These are phyloP conservation scores for Peromyscus leucopus DNA, from an alignment of 2,113 vertebrate species.

Conservation along the genomic window DNA sequence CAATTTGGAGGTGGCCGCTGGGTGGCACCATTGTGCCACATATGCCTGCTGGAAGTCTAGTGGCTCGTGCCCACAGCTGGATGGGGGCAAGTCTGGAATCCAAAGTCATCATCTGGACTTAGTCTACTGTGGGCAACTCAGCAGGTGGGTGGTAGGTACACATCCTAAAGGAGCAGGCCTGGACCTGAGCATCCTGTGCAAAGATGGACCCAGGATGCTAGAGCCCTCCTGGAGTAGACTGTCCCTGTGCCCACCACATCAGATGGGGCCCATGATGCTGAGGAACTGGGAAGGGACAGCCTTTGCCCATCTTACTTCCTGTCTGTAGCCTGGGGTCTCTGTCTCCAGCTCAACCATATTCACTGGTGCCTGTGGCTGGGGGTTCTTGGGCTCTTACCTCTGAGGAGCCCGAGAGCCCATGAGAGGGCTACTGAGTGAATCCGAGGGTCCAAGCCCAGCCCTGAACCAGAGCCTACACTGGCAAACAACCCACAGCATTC, in stretches of 20 bases:
- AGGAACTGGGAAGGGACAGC: not conserved
- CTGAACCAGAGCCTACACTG: not conserved
- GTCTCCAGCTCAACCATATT: not conserved
- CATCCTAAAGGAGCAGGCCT: accelerated
- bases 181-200: not conserved
- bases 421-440: no score
- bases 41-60: accelerated
- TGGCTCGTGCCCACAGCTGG: accelerated
- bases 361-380: not conserved
- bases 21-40: slow-evolving; percentile 23
- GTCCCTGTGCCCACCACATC: accelerated
- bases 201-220: not conserved
- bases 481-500: not conserved
- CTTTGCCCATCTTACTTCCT: not conserved
- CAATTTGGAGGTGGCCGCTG: not conserved
- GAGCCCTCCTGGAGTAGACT: not conserved
- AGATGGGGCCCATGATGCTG: accelerated
- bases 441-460: not conserved
- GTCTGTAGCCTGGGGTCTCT: not conserved
- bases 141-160: accelerated
- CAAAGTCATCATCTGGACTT: not conserved
- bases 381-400: not conserved
- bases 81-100: no score
- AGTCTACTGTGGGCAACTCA: accelerated
- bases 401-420: not conserved